Percentiles rank a stretch among this genome's conserved stretches.
These are phyloP conservation scores for Epizoanthus ramosus DNA, from an alignment of 92 coral and sea anemone species.

Conservation along the genomic window DNA sequence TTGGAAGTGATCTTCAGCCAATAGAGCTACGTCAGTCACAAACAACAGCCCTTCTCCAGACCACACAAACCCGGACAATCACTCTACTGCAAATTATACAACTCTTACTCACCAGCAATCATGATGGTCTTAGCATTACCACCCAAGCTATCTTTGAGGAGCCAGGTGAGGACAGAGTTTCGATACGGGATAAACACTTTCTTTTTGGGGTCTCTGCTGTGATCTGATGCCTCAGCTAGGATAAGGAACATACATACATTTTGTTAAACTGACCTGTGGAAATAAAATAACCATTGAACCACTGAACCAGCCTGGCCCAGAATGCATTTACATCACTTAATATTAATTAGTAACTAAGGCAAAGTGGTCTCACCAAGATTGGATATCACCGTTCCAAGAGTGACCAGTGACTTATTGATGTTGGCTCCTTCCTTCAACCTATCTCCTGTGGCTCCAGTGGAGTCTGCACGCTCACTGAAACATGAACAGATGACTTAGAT, in stretches of 20 bases:
- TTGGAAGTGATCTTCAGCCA: too few species aligned
- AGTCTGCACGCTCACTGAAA: constrained; percentile 89
- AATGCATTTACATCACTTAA: too few species aligned
- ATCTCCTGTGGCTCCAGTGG: constrained; percentile 97
- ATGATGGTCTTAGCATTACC: constrained; percentile 99
- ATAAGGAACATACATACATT: constrained; percentile 45
- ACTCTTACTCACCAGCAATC: constrained; percentile 82
- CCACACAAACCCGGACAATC: too few species aligned
- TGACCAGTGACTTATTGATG: constrained; percentile 94
- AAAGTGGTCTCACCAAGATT: constrained; percentile 76
- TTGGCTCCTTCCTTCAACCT: constrained; percentile 96
- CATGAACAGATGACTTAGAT: not conserved
- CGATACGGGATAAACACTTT: constrained; percentile 96
- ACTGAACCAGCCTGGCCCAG: too few species aligned
- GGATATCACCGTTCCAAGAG: constrained; percentile 97
- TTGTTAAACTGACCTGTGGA: too few species aligned
- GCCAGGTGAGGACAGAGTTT: constrained; percentile 97
- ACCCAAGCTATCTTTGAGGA: constrained; percentile 94
- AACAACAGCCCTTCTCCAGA: too few species aligned
- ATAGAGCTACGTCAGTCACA: too few species aligned
- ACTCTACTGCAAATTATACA: too few species aligned
- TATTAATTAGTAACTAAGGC: too few species aligned
- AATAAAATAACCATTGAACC: too few species aligned
- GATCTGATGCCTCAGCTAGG: constrained; percentile 72
- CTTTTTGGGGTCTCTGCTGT: constrained; percentile 82